Percentiles rank a stretch among this genome's conserved stretches.
Conservation (phyloP, 53 echinoderm and acorn worm genomes). For the Holothuria leucospilota region DNA sequence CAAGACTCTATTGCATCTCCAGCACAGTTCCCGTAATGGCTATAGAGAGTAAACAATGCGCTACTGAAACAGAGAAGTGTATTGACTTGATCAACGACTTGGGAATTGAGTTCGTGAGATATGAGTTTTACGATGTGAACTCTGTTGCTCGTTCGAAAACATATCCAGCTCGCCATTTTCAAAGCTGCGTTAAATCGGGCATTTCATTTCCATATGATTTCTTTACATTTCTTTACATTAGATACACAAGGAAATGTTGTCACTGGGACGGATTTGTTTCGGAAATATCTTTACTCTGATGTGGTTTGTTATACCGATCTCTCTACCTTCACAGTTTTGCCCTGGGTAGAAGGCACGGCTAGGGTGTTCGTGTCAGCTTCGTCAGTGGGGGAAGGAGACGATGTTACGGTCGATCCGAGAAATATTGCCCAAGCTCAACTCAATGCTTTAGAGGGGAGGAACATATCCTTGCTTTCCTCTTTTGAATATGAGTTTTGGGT, state of each 20-base stretch:
- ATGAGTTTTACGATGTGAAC: no score
- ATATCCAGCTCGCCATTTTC: no score
- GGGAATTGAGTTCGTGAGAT: no score
- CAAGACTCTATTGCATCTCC: no score
- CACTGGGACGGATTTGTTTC: not conserved
- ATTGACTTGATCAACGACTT: no score
- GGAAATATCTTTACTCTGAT: not conserved
- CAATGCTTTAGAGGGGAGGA: not conserved
- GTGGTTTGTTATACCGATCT: not conserved
- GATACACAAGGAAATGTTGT: not conserved
- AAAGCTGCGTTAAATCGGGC: no score
- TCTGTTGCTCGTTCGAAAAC: no score
- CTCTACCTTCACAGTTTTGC: not conserved
- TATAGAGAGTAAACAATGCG: no score
- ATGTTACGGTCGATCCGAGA: not conserved
- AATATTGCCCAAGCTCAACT: not conserved
- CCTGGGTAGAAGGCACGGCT: not conserved
- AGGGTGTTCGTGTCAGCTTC: slow-evolving; percentile 9
- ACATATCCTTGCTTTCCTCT: not conserved
- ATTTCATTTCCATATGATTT: not conserved
- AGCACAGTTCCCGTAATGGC: no score
- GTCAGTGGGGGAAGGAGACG: not conserved
- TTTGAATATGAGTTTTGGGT: not conserved
- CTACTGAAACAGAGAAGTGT: no score
- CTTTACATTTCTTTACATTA: not conserved